Conservation (phyloP, 2,888 invertebrate species). For the Melanostoma scalare region DNA sequence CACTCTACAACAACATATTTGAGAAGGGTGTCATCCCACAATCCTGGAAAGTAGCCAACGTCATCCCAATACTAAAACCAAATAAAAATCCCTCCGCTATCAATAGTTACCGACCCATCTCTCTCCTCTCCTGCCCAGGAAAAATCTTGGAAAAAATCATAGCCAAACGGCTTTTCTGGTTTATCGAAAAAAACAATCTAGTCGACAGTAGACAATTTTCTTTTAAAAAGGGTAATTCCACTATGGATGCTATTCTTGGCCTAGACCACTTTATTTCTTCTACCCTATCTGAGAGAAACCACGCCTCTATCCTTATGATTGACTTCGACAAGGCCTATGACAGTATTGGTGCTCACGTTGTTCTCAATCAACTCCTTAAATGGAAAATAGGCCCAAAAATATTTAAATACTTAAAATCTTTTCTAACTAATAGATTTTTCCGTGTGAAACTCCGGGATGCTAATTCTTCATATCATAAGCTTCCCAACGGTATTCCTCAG, state of each 20-base stretch:
- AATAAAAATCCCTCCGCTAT: neutral
- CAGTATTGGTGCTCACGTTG: conserved; percentile 16
- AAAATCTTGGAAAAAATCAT: conserved; percentile 14
- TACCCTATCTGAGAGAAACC: conserved; percentile 1
- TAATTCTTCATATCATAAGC: no score
- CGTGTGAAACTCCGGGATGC: no score
- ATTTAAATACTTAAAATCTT: conserved; percentile 3
- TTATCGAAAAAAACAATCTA: neutral
- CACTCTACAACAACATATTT: neutral
- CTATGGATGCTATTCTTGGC: no score
- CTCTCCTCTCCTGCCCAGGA: conserved; percentile 10
- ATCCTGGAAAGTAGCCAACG: conserved; percentile 12
- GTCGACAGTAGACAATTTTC: conserved; percentile 7
- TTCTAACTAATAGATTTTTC: neutral
- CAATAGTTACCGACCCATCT: conserved; percentile 9
- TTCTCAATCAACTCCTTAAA: conserved; percentile 3
- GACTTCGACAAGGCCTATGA: neutral
- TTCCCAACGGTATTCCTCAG: no score
- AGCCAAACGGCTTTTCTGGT: conserved; percentile 5
- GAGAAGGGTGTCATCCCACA: conserved; percentile 3
- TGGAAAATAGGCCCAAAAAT: conserved; percentile 18
- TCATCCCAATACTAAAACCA: conserved; percentile 12
- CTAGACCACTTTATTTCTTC: neutral
- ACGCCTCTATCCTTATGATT: neutral
- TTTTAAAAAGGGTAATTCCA: neutral